Evolutionary conservation across 2,888 invertebrate species (phyloP).

Genomic region (Dicroscelio sp.): DNA sequence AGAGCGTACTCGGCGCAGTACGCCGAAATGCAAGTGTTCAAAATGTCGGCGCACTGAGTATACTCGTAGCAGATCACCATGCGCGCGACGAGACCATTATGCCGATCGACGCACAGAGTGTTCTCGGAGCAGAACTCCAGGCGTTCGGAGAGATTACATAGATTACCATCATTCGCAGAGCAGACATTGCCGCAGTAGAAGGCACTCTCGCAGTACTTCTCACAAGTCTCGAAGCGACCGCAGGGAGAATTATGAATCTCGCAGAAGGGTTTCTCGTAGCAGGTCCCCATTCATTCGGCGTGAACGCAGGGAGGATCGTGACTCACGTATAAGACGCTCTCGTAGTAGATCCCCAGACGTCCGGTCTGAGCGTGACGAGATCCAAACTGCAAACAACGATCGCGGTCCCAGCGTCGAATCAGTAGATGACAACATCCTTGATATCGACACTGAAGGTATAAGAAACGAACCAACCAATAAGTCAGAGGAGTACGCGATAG

Average conservation of each 20-base stretch:
- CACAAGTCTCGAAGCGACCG: not conserved
- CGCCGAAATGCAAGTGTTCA: not conserved
- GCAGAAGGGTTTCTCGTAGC: too few relatives aligned
- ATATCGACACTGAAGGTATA: not conserved
- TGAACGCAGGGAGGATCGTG: not conserved
- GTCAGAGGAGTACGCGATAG: not conserved
- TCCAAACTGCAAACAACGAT: not conserved
- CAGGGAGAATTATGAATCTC: not conserved
- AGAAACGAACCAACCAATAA: too few relatives aligned
- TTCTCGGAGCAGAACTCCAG: not conserved
- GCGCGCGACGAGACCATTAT: not conserved
- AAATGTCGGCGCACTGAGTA: not conserved
- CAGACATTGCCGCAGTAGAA: not conserved
- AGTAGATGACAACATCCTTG: not conserved
- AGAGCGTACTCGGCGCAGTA: not conserved
- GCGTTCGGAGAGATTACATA: not conserved
- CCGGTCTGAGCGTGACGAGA: not conserved
- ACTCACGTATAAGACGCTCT: too few relatives aligned
- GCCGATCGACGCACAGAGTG: not conserved
- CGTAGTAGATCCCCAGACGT: too few relatives aligned
- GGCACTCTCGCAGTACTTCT: too few relatives aligned
- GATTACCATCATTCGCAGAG: not conserved
- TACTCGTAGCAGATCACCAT: not conserved
- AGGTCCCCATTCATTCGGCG: too few relatives aligned
- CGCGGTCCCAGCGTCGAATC: not conserved